Base-by-base conservation (phyloP, 2,797 vertebrate genomes). In the Eulemur albifrons region DNA sequence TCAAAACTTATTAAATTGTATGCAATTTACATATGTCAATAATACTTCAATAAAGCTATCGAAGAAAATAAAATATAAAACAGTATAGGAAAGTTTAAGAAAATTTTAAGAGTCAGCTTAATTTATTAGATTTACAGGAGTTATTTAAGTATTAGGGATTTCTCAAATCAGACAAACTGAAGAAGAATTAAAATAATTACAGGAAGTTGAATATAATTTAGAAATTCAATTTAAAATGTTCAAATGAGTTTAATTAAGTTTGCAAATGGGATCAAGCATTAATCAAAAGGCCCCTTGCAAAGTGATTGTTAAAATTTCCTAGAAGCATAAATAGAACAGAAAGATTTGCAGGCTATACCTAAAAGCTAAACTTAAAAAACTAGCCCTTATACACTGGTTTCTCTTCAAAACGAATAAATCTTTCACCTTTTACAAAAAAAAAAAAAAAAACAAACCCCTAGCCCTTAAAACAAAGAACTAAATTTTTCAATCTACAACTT, bases 141-240 rank as follows among this genome's bases (percentile, higher is more conserved):
- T 81, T 89, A 90, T 45, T 84, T 67, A 88, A 80, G 54, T 77
- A 89, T 69, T 75, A 90, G 76, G 3, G 61, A 83, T 65, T 72
- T 89, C 40, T 92, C 69, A 82, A 96, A 96, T 82, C 86, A 93
- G 57, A 75, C 45, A 86, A 93, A 59, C 92, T 6, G 30, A 95
- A 90, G 5, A 69, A 89, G 5, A 69, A 89, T 48, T 95, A 94
- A 94, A 96, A 88, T 94, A 88, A 96, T 87, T 88, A 88, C 90
- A 85, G 50, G 20, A 92, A 89, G 25, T 15, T 86, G 48, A 90
- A 85, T 38, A 5, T 90, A 91, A 91, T 72, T 97, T 70, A 93
- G 87, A 95, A 93, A 92, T 69, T 94, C 63, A 94, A 91, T 57
- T 92, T 80, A 72, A 94, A 97, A 40, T 48, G 79, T 91, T 94